Conservation (phyloP, 2,797 vertebrate species). For the Echiichthys vipera region DNA sequence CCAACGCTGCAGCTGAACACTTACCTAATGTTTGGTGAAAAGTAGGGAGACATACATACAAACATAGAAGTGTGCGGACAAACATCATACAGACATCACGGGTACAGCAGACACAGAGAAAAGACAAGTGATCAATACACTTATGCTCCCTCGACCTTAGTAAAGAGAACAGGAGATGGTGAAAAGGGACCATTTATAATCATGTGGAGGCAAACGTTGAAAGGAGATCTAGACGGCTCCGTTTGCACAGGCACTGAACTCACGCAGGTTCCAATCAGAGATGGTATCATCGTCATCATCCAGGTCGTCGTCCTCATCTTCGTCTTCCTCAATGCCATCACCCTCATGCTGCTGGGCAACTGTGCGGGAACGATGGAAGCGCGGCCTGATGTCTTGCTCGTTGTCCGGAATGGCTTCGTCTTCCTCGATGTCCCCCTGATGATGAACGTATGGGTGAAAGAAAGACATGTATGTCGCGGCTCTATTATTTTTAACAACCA, state of each 20-base stretch:
- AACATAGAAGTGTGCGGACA: conserved; percentile 38
- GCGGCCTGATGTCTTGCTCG: conserved; percentile 95
- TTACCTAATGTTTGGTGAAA: conserved; percentile 85
- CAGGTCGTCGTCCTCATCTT: conserved; percentile 92
- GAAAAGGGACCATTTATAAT: background rate
- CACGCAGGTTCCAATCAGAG: conserved; percentile 98
- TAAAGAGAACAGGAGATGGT: background rate
- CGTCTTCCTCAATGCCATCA: conserved; percentile 91
- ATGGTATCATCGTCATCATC: conserved; percentile 96
- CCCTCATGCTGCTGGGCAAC: conserved; percentile 96
- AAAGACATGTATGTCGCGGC: background rate
- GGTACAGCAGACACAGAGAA: conserved; percentile 39
- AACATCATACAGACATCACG: conserved; percentile 46
- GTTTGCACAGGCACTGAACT: conserved; percentile 52
- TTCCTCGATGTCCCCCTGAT: conserved; percentile 95
- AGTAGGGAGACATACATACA: conserved; percentile 32
- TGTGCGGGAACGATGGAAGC: conserved; percentile 95
- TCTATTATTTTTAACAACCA: background rate
- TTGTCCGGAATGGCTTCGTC: conserved; percentile 96
- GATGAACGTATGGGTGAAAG: background rate
- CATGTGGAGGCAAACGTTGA: background rate
- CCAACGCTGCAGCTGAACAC: conserved; percentile 95
- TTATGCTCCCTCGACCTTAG: background rate
- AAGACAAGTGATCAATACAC: conserved; percentile 21
- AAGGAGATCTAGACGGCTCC: conserved; percentile 11